phyloP scores from a whole-genome alignment of 2,797 vertebrate species.

The Ceyx erithaca region DNA sequence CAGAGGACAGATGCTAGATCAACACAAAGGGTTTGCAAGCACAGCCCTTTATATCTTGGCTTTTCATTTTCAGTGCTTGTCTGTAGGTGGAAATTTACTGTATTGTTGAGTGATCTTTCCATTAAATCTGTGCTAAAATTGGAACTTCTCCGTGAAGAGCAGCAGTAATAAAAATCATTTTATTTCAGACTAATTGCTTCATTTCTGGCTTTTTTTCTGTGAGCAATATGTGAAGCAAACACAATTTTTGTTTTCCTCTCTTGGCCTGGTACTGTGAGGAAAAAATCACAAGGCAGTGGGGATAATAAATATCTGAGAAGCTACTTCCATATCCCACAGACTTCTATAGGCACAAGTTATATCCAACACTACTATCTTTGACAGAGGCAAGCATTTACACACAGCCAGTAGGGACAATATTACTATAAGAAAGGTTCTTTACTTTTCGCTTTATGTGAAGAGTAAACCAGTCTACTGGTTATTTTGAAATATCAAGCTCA shows the following conservation, averaged over 20 bases:
- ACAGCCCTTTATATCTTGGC: not conserved
- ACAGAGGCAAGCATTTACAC: not conserved
- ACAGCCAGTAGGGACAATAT: not conserved
- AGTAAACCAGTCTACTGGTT: not conserved
- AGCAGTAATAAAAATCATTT: not conserved
- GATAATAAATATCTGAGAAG: not conserved
- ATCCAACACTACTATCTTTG: not conserved
- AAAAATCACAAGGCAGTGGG: not conserved
- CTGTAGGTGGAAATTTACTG: not conserved
- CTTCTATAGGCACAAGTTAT: not conserved
- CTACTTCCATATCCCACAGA: not conserved
- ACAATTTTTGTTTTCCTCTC: not conserved
- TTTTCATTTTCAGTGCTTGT: not conserved
- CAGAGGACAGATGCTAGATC: conserved; percentile 3
- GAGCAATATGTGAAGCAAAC: not conserved
- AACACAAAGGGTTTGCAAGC: conserved; percentile 9
- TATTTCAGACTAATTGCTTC: not conserved
- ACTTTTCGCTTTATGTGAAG: not conserved
- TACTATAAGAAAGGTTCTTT: not conserved
- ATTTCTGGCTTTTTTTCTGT: not conserved
- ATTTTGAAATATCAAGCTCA: not conserved
- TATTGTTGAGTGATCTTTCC: not conserved
- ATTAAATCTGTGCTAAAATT: not conserved
- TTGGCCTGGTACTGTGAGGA: not conserved
- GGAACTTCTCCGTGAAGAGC: not conserved